A percentile compares a stretch with the other conserved stretches of the same genome.
Evolutionary conservation across 2,888 invertebrate genomes (phyloP).

Genomic region (Flexamia atlantica): DNA sequence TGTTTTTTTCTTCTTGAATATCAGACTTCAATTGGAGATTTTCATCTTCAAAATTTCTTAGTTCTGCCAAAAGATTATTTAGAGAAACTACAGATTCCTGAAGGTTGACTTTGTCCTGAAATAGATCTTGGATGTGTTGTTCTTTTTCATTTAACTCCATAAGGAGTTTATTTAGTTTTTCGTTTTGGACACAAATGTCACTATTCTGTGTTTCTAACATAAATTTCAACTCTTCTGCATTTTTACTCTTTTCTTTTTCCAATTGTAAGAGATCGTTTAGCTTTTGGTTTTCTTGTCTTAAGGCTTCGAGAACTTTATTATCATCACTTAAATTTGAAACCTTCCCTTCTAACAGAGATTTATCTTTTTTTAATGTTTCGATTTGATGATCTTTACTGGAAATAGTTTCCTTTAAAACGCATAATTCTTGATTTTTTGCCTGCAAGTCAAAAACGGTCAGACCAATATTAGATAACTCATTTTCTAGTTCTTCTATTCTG

Average conservation of each 20-base stretch:
- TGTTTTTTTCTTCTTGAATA: not conserved
- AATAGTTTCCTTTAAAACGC: not conserved
- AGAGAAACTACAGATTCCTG: not conserved
- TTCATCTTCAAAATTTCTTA: not conserved
- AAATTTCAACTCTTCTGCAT: not conserved
- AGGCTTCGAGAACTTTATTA: not conserved
- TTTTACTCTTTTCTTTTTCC: not conserved
- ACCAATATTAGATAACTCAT: not conserved
- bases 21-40: not conserved
- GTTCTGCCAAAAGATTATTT: not conserved
- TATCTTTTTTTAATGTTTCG: not conserved
- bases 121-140: not conserved
- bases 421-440: not conserved
- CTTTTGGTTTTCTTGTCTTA: slow-evolving; percentile 19
- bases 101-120: not conserved
- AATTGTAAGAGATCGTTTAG: not conserved
- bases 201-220: not conserved
- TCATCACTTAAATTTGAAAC: not conserved
- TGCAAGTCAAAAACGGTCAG: not conserved
- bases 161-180: not conserved
- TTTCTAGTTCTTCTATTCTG: not conserved
- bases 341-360: not conserved
- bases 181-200: slow-evolving; percentile 1
- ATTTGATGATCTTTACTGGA: not conserved
- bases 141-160: not conserved